These are phyloP conservation scores for Pelusios castaneus DNA, from an alignment of 2,113 vertebrate genomes.

Conservation along the genomic window DNA sequence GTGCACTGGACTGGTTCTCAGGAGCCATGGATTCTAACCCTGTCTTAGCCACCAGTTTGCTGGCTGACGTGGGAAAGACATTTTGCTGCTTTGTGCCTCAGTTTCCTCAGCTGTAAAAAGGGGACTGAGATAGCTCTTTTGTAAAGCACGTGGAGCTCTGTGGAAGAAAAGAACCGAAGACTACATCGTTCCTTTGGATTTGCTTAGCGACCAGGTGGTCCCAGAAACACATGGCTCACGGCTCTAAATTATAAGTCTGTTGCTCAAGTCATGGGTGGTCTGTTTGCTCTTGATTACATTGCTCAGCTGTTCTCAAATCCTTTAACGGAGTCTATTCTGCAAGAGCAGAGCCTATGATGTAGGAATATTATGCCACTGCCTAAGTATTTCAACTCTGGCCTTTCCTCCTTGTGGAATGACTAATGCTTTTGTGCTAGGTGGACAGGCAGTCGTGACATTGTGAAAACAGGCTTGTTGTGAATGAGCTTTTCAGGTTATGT, in stretches of 20 bases:
- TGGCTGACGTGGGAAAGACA: neutral
- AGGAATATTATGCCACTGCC: neutral
- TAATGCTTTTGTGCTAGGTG: neutral
- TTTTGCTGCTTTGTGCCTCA: neutral
- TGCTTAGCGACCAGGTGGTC: neutral
- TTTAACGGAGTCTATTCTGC: neutral
- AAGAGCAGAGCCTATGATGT: neutral
- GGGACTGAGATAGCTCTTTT: neutral
- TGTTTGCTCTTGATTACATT: neutral
- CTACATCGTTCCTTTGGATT: neutral
- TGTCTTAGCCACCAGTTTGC: neutral
- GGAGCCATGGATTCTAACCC: neutral
- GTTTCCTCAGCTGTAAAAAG: neutral
- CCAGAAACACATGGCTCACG: neutral
- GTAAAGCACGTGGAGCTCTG: neutral
- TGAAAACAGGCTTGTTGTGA: neutral
- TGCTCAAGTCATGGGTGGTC: neutral
- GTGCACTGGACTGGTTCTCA: neutral
- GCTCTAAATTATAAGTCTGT: neutral
- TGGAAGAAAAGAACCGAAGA: neutral
- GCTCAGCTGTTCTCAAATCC: neutral
- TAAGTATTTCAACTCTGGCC: neutral
- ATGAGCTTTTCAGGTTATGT: neutral
- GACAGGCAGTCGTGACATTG: neutral
- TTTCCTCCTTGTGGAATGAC: neutral